Percentiles rank a stretch among this genome's conserved stretches.
phyloP scores from a whole-genome alignment of 2,113 vertebrate species.

The Noctilio leporinus region DNA sequence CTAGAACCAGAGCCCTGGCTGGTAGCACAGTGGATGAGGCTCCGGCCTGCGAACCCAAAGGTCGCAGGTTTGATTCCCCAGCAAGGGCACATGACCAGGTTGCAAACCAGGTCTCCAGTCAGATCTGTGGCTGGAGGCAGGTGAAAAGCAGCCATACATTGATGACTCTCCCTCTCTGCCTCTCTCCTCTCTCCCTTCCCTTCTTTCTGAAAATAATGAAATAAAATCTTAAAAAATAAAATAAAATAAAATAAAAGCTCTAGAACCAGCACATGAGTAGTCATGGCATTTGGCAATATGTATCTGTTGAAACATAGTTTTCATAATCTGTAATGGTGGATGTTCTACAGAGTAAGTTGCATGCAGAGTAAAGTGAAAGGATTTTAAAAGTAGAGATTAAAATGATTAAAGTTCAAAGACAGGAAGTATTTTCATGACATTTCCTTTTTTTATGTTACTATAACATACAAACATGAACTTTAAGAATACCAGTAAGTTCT shows the following conservation, averaged over 20 bases:
- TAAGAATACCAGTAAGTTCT: not conserved
- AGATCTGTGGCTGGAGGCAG: too few species aligned
- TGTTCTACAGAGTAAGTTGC: not conserved
- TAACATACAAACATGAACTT: not conserved
- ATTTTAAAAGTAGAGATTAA: conserved; percentile 16
- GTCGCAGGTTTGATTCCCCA: too few species aligned
- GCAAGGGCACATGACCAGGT: too few species aligned
- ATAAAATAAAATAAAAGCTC: too few species aligned
- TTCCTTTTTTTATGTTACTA: not conserved
- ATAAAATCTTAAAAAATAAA: too few species aligned
- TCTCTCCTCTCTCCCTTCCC: too few species aligned
- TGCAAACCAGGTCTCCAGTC: too few species aligned
- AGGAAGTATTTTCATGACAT: conserved; percentile 12
- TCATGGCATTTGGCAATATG: not conserved
- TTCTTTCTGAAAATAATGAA: too few species aligned
- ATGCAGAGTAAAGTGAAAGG: conserved; percentile 22
- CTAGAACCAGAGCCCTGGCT: not conserved
- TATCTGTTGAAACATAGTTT: conserved; percentile 14
- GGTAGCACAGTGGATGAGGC: too few species aligned
- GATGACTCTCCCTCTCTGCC: too few species aligned
- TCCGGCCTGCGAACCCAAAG: too few species aligned
- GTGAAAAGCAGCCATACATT: too few species aligned
- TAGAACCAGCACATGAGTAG: conserved; percentile 9
- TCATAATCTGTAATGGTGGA: not conserved
- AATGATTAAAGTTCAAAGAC: not conserved